These are phyloP conservation scores for Corticium candelabrum DNA, from an alignment of 37 sponge, comb jelly and placozoan genomes.

Conservation along the genomic window DNA sequence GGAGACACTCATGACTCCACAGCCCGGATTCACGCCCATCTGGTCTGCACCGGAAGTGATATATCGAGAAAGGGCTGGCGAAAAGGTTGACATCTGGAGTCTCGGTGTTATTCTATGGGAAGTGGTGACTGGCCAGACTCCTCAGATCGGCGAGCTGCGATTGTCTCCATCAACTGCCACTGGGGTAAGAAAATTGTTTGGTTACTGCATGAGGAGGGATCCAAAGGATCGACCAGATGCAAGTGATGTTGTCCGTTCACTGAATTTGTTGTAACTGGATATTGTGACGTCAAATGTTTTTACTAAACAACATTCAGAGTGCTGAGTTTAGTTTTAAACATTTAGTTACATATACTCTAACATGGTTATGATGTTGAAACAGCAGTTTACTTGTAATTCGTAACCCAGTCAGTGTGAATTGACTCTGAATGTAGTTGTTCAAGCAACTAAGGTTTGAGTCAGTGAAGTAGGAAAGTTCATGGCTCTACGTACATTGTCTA, in stretches of 20 bases:
- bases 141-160: conserved; percentile 47
- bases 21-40: conserved; percentile 75
- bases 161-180: conserved; percentile 28
- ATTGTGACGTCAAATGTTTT: too few relatives aligned
- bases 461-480: too few relatives aligned
- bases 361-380: too few relatives aligned
- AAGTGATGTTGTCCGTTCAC: conserved; percentile 27
- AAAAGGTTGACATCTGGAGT: conserved; percentile 94
- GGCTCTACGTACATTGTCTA: too few relatives aligned
- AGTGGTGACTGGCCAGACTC: conserved; percentile 61
- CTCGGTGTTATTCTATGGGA: conserved; percentile 86
- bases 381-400: too few relatives aligned
- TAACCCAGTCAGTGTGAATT: too few relatives aligned
- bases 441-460: too few relatives aligned
- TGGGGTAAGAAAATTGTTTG: conserved; percentile 27
- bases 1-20: conserved; percentile 82
- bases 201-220: conserved; percentile 40
- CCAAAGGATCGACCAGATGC: conserved; percentile 52
- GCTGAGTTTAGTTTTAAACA: too few relatives aligned
- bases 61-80: conserved; percentile 67
- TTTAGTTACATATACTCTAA: too few relatives aligned
- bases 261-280: background rate
- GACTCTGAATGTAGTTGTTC: too few relatives aligned
- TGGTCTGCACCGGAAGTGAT: conserved; percentile 95
- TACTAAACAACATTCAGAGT: too few relatives aligned